Evolutionary conservation across 2,888 invertebrate genomes (phyloP).

Genomic region (Hymenopus coronatus): DNA sequence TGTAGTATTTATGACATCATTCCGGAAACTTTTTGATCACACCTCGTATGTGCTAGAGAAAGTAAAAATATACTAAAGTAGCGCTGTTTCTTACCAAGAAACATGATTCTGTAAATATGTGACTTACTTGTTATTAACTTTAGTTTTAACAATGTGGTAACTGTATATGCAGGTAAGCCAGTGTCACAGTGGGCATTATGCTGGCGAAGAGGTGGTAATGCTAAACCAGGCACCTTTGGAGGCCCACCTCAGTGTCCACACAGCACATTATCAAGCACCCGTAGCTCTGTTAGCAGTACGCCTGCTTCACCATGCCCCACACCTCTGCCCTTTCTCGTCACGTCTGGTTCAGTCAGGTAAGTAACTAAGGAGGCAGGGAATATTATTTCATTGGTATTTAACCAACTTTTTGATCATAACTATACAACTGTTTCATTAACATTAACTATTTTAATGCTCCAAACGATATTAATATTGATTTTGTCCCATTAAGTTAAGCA

Average conservation of each 20-base stretch:
- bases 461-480: no score
- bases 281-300: slow-evolving; percentile 62
- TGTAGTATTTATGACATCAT: no score
- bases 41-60: no score
- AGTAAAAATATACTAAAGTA: no score
- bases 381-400: background rate
- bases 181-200: slow-evolving; percentile 25
- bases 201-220: slow-evolving; percentile 20
- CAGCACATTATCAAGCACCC: slow-evolving; percentile 65
- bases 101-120: no score
- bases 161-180: slow-evolving; percentile 18
- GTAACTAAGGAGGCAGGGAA: slow-evolving; percentile 39
- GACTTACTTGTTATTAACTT: no score
- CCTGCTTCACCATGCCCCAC: slow-evolving; percentile 69
- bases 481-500: no score
- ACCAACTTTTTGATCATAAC: no score
- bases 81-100: no score
- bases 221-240: background rate
- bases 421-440: no score
- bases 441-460: no score
- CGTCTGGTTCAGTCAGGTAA: slow-evolving; percentile 69
- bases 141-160: background rate
- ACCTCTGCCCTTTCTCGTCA: slow-evolving; percentile 72
- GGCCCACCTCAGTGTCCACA: slow-evolving; percentile 68
- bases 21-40: no score